A percentile compares a stretch with the other conserved stretches of the same genome.
phyloP scores from a whole-genome alignment of 2,113 vertebrate species.

The Leptosomus discolor region DNA sequence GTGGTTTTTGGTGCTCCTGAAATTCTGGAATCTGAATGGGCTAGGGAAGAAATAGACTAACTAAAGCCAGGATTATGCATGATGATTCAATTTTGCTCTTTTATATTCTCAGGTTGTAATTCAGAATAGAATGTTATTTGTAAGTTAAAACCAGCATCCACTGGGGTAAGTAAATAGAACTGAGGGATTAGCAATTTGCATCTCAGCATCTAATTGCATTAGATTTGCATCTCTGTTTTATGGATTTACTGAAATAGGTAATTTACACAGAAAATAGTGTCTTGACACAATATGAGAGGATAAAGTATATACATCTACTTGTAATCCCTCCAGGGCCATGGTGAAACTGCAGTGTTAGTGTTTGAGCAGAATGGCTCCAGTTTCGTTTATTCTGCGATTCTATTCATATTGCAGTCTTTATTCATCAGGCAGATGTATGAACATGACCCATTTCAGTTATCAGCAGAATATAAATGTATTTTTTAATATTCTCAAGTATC shows the following conservation, averaged over 20 bases:
- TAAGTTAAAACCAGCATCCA: background rate
- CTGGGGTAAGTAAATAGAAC: constrained; percentile 18
- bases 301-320: constrained; percentile 10
- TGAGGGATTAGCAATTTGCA: constrained; percentile 39
- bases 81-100: constrained; percentile 36
- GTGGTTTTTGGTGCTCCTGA: background rate
- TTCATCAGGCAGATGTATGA: background rate
- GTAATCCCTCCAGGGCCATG: constrained; percentile 24
- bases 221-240: constrained; percentile 47
- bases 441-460: background rate
- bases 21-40: background rate
- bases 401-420: background rate
- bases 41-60: background rate
- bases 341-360: background rate
- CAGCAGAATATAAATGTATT: background rate
- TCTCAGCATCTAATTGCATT: constrained; percentile 52
- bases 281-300: constrained; percentile 29
- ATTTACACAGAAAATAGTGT: constrained; percentile 40
- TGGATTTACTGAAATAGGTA: constrained; percentile 30
- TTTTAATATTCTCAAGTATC: background rate
- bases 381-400: background rate
- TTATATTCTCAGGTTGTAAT: background rate
- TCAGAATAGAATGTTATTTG: constrained; percentile 23
- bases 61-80: background rate
- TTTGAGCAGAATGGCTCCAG: background rate